Base-by-base conservation (phyloP, 2,888 invertebrate species). In the Volucella bombylans region DNA sequence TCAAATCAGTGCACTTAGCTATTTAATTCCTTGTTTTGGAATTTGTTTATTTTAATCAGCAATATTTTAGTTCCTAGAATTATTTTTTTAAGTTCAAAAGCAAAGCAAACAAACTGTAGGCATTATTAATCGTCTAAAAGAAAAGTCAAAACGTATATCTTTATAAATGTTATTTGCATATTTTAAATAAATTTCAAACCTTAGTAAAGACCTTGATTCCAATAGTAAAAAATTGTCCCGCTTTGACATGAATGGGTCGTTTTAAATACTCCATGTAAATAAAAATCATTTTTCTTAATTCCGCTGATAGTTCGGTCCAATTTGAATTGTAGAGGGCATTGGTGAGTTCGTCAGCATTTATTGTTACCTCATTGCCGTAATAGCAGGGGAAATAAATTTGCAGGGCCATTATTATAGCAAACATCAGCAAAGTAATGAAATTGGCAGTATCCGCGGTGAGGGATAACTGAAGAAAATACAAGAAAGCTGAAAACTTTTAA, bases 361-460 rank as follows among this genome's bases (percentile, higher is more conserved):
- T 10, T n/a, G 88, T 90, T 9, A 90, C 59, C 77, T 90, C 88
- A 68, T 90, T 90, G 71, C 88, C 90, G 71, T 88, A 90, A 68
- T 89, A 89, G 69, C 90, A 90, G 62, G 90, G 90, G 41, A 90
- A 76, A 71, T 87, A 90, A 41, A 90, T 90, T 90, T 2, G 88
- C 81, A 14, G 76, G 64, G n/a, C 57, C 47, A 89, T 89, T 49
- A 88, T 87, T 8, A 88, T 9, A 11, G 87, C 31, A 90, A 50
- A 90, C 90, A 15, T 62, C 23, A 23, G 62, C 54, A n/a, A 90
- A 86, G 0, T 89, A 88, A 62, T 89, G 90, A 43, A 89, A 71
- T 1, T 89, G 69, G 38, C 90, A 87, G 82, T 90, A 89, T 0
- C 87, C 72, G 9, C 89, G 79, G 4, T 88, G 87, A 2, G 89